These are phyloP conservation scores for Elachura formosa DNA, from an alignment of 2,113 vertebrate genomes.

Conservation along the genomic window DNA sequence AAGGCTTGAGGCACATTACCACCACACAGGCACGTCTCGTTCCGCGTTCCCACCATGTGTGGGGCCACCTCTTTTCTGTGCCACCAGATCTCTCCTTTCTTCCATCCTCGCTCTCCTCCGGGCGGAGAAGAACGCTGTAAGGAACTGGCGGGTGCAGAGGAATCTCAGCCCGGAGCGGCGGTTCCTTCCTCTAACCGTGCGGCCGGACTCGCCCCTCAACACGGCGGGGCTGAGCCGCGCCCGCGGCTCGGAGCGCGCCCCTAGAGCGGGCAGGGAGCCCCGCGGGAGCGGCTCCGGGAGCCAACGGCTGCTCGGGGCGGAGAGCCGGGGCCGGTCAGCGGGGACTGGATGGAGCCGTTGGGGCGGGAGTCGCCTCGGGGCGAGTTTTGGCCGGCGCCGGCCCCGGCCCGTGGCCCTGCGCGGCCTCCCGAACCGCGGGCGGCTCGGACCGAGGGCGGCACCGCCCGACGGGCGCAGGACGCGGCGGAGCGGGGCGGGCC, in stretches of 20 bases:
- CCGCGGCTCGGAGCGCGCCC: background rate
- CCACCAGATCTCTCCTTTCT: background rate
- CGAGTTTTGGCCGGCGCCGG: background rate
- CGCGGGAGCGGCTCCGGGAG: background rate
- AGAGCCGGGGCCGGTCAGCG: background rate
- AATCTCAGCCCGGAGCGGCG: fast-evolving
- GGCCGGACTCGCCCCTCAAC: background rate
- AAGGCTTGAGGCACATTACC: background rate
- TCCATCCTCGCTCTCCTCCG: background rate
- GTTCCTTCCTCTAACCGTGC: background rate
- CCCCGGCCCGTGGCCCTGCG: background rate
- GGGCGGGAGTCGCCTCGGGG: background rate
- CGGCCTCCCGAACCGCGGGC: background rate
- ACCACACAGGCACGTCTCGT: background rate
- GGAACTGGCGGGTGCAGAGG: background rate
- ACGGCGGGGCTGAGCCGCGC: background rate
- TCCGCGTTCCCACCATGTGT: fast-evolving
- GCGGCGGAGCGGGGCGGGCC: background rate
- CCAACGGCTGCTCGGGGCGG: fast-evolving
- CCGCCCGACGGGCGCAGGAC: background rate
- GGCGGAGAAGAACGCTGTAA: background rate
- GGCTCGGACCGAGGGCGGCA: background rate
- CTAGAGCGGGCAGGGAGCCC: fast-evolving
- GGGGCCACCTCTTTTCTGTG: background rate
- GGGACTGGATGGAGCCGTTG: background rate